phyloP scores from a whole-genome alignment of 2,797 vertebrate genomes.

The Hylomyscus alleni region DNA sequence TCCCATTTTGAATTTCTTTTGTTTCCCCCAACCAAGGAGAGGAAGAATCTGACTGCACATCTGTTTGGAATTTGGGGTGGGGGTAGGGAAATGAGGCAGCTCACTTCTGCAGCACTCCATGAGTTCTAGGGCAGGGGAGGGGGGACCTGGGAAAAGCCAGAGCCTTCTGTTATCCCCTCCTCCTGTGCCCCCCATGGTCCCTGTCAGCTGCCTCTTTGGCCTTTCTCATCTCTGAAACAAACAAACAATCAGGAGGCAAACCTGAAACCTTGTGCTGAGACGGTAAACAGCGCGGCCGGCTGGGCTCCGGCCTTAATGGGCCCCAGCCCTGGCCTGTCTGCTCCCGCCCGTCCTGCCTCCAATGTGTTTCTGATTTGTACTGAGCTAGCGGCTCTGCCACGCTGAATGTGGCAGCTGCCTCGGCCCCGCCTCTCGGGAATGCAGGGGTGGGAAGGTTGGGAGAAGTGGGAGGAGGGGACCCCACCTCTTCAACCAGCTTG shows the following conservation, averaged over 20 bases:
- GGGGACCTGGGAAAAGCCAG: slow-evolving; percentile 60
- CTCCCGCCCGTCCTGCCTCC: slow-evolving; percentile 85
- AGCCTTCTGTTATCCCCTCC: not conserved
- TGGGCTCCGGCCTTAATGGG: slow-evolving; percentile 85
- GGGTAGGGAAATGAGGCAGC: slow-evolving; percentile 77
- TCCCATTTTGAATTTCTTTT: slow-evolving; percentile 85
- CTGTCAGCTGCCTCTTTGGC: slow-evolving; percentile 80
- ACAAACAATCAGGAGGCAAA: slow-evolving; percentile 84
- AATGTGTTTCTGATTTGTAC: slow-evolving; percentile 90
- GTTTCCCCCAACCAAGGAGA: slow-evolving; percentile 81
- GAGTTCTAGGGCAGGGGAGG: slow-evolving; percentile 69
- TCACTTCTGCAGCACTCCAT: slow-evolving; percentile 65
- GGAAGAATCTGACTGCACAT: slow-evolving; percentile 83
- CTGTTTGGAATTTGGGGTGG: slow-evolving; percentile 85
- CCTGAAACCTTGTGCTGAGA: slow-evolving; percentile 81
- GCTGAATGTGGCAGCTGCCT: slow-evolving; percentile 79
- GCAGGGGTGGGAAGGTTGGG: slow-evolving; percentile 80
- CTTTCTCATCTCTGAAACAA: slow-evolving; percentile 81
- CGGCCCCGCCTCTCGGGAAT: slow-evolving; percentile 75
- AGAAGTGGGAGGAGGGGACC: slow-evolving; percentile 69
- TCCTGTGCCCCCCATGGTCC: slow-evolving; percentile 39
- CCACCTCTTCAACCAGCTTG: slow-evolving; percentile 67
- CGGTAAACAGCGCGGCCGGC: slow-evolving; percentile 69
- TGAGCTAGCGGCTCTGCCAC: slow-evolving; percentile 79
- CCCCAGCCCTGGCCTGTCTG: slow-evolving; percentile 86